Evolutionary conservation across 2,888 invertebrate genomes (phyloP), one percentile per base, ranked within the genome.

Genomic region (Steromphala cineraria): DNA sequence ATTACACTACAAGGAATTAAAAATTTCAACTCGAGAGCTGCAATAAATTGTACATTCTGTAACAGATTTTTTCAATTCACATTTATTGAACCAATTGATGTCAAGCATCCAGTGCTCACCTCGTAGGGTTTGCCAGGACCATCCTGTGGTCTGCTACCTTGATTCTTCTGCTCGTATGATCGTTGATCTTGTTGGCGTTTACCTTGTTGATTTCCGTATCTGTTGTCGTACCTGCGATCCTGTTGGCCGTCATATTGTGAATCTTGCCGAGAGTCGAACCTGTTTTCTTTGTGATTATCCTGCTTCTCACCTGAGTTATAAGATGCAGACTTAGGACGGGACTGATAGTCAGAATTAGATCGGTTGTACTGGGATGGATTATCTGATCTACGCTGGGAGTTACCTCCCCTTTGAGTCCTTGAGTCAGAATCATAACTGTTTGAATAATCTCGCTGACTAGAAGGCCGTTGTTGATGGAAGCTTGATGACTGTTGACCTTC

Each of bases 291-390:
- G 21, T 56, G 56, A 36, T 71, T 40, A 0, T 71, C 71, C 15
- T 40, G 71, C 19, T 17, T 19, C 36, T 71, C 71, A 40, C 36
- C 36, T 31, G 28, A 71, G 36, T 40, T 40, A 19, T 31, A 71
- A 56, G 56, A 56, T 40, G n/a, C 40, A 13, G 71, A 71, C 19
- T 71, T 71, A 19, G 71, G 71, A 71, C 71, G 71, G 71, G 40
- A 40, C 40, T 71, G 71, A n/a, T 71, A 36, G 36, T 24, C 28
- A 62, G 24, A 62, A 17, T 28, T 28, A 10, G 40, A 31, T 13
- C 53, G 52, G 75, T 21, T 75, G 13, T 56, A 24, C n/a, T 56
- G 56, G 56, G 21, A 24, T 31, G 46, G 75, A 53, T 75, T 62
- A 36, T 78, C 56, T 19, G 19, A 19, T 40, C 78, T 46, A 36